Conservation (phyloP, 2,888 invertebrate genomes). For the Sinodicranocentrus sp. region DNA sequence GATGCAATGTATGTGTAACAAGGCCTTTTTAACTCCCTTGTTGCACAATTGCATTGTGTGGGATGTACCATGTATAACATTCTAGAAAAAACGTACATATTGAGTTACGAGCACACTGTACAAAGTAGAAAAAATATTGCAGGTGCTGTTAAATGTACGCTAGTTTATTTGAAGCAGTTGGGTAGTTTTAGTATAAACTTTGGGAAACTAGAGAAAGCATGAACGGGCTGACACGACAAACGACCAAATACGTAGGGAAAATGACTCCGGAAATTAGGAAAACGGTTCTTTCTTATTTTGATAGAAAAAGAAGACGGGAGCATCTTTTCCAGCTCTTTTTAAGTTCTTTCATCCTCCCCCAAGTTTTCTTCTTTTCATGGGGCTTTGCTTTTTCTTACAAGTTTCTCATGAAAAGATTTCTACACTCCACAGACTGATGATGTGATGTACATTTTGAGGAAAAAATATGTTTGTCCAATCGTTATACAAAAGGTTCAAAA, state of each 20-base stretch:
- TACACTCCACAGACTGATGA: no score
- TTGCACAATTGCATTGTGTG: slow-evolving; percentile 25
- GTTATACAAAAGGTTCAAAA: slow-evolving; percentile 23
- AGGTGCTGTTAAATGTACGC: no score
- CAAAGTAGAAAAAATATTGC: no score
- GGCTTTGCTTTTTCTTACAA: neutral
- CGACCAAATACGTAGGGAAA: slow-evolving; percentile 69
- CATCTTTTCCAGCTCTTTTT: slow-evolving; percentile 23
- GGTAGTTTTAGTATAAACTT: no score
- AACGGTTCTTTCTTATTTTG: slow-evolving; percentile 54
- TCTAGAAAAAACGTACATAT: no score
- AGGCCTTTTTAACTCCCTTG: neutral
- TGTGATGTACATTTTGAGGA: neutral
- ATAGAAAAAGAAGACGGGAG: slow-evolving; percentile 36
- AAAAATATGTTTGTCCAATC: neutral
- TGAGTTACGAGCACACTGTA: no score
- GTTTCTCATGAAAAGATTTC: neutral
- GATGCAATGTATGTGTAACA: neutral
- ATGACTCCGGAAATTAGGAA: slow-evolving; percentile 74
- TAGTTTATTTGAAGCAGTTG: no score
- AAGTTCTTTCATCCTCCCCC: slow-evolving; percentile 8
- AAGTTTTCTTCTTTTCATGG: neutral
- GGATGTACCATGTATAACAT: no score
- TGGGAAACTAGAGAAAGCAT: no score
- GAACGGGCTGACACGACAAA: no score